A percentile compares a stretch with the other conserved stretches of the same genome.
Evolutionary conservation across 2,113 vertebrate genomes (phyloP).

Genomic region (Polypterus bichir): DNA sequence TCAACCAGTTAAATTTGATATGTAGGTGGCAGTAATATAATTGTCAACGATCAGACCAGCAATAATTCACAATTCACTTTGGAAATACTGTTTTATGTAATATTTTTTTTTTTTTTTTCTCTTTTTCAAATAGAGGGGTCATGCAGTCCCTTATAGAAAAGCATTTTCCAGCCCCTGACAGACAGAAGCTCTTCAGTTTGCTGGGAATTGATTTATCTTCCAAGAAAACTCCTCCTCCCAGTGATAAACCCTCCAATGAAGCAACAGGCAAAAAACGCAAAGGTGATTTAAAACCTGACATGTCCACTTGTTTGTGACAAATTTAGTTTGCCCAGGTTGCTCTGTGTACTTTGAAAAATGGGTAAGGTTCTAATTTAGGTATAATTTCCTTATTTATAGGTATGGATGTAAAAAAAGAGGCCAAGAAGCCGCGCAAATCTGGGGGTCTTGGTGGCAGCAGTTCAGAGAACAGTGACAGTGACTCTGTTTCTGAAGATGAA

Average conservation of each 20-base stretch:
- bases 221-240: constrained; percentile 72
- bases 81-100: too few species aligned
- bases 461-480: constrained; percentile 76
- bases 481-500: constrained; percentile 67
- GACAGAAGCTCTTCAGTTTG: constrained; percentile 91
- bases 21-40: too few species aligned
- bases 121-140: constrained; percentile 63
- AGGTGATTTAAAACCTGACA: constrained; percentile 44
- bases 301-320: neutral
- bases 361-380: neutral
- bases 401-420: constrained; percentile 66
- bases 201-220: constrained; percentile 81
- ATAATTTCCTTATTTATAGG: constrained; percentile 38
- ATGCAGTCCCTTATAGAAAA: constrained; percentile 93
- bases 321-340: too few species aligned
- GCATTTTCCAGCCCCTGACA: constrained; percentile 93
- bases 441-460: constrained; percentile 81
- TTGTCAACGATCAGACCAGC: too few species aligned
- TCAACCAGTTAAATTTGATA: too few species aligned
- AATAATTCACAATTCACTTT: too few species aligned
- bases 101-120: constrained; percentile 2
- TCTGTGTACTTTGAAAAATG: neutral
- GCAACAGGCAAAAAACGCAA: constrained; percentile 85
- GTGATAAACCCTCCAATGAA: constrained; percentile 60
- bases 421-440: constrained; percentile 72